Percentiles rank a stretch among this genome's conserved stretches.
These are phyloP conservation scores for Ganaspis sp. DNA, from an alignment of 1,140 invertebrate species.

Conservation along the genomic window DNA sequence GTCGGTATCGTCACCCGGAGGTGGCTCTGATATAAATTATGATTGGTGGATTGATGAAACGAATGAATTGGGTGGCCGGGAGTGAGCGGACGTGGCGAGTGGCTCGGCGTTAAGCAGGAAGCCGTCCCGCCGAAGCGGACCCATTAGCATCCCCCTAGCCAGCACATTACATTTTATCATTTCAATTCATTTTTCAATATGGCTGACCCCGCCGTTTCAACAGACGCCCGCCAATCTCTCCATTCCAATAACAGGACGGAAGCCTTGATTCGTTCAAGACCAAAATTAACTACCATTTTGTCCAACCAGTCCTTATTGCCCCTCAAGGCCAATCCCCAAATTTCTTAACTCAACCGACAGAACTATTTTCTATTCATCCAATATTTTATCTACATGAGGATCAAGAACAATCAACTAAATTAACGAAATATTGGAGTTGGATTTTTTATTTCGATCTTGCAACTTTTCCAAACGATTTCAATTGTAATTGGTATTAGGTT, in stretches of 20 bases:
- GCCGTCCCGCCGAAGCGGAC: conserved; percentile 74
- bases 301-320: background rate
- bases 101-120: conserved; percentile 76
- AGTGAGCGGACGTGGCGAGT: conserved; percentile 74
- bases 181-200: conserved; percentile 73
- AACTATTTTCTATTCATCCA: too few relatives aligned
- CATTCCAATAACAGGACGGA: conserved; percentile 6
- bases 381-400: too few relatives aligned
- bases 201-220: conserved; percentile 43
- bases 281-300: conserved; percentile 2
- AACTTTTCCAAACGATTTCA: too few relatives aligned
- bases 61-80: conserved; percentile 53
- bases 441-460: too few relatives aligned
- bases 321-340: background rate
- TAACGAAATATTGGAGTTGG: too few relatives aligned
- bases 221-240: conserved; percentile 20
- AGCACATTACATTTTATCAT: conserved; percentile 67
- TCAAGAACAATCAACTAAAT: too few relatives aligned
- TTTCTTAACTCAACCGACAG: background rate
- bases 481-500: too few relatives aligned
- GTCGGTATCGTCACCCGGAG: conserved; percentile 75
- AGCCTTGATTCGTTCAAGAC: conserved; percentile 11
- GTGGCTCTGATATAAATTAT: conserved; percentile 77
- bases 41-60: conserved; percentile 72
- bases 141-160: conserved; percentile 64